Evolutionary conservation across 2,888 invertebrate species (phyloP).

Genomic region (Oscheius sp.): DNA sequence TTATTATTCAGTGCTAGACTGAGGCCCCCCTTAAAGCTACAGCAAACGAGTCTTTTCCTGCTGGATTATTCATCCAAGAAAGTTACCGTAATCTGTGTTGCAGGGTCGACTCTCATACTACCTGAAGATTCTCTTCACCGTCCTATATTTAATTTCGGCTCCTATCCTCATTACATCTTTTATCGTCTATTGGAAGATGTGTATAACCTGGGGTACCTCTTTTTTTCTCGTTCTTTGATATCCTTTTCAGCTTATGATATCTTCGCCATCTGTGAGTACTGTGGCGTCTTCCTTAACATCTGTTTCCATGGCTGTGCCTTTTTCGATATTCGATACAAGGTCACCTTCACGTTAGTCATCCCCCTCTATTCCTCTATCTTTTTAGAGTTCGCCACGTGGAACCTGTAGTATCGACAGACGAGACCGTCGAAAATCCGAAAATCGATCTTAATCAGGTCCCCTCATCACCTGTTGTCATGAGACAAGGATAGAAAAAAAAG

Average conservation of each 20-base stretch:
- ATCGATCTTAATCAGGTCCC: background rate
- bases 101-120: slow-evolving; percentile 67
- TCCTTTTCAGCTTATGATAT: slow-evolving; percentile 67
- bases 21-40: no score
- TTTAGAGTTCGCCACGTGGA: slow-evolving; percentile 32
- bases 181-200: slow-evolving; percentile 68
- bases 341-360: slow-evolving; percentile 44
- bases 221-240: no score
- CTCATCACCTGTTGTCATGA: background rate
- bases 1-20: no score
- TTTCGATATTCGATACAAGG: slow-evolving; percentile 69
- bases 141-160: slow-evolving; percentile 65
- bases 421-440: background rate
- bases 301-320: slow-evolving; percentile 69
- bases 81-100: no score
- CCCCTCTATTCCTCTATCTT: background rate
- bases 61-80: no score
- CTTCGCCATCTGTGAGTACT: slow-evolving; percentile 67
- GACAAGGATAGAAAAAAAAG: background rate
- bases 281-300: slow-evolving; percentile 67
- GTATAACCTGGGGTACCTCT: slow-evolving; percentile 66
- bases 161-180: slow-evolving; percentile 66
- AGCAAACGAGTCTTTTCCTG: background rate
- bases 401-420: background rate
- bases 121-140: slow-evolving; percentile 62